Evolutionary conservation across 2,113 vertebrate genomes (phyloP), one percentile per base, ranked within the genome.

Genomic region (Mustela nigripes): DNA sequence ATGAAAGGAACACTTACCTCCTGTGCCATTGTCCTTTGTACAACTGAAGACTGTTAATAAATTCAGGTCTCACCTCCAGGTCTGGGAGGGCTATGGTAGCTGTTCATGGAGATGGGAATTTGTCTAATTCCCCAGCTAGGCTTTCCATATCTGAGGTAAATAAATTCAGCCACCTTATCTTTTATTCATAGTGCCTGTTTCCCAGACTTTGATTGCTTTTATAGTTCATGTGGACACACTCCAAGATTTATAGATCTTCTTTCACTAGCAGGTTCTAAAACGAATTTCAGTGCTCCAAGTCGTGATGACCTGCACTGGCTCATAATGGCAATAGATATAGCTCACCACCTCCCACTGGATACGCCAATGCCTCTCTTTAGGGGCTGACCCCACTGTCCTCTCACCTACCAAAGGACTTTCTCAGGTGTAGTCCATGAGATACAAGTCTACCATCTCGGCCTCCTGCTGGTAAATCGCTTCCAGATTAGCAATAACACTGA

Each of bases 11-110:
- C 96, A 97, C 89, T 95, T 94, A 94, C 62, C 97, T 94, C 95
- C 60, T 26, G 81, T 98, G 94, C 95, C 96, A 85, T 85, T 97
- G 97, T 97, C 92, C 95, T 95, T 89, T 97, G 81, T 97, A 95
- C 65, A 94, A 63, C 92, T 97, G 71, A 98, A 97, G 98, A 98
- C 97, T 98, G 98, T 98, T 98, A 98, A 98, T 98, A 96, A 96
- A 98, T 95, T 98, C 97, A 98, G 95, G 95, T 98, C 97, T 98
- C 97, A 97, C 98, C 97, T 97, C 97, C 97, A 85, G 82, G 85
- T 93, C 93, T 94, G 65, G 67, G 95, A 97, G 97, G 91, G 53
- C 89, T 94, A 2, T 82, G 65, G 88, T 82, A 95, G 91, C 97
- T 98, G 93, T 92, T 97, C 94, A 94, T 93, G 93, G 94, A 97